Percentiles rank a stretch among this genome's conserved stretches.
Evolutionary conservation across 2,797 vertebrate genomes (phyloP).

Genomic region (Sciurus carolinensis): DNA sequence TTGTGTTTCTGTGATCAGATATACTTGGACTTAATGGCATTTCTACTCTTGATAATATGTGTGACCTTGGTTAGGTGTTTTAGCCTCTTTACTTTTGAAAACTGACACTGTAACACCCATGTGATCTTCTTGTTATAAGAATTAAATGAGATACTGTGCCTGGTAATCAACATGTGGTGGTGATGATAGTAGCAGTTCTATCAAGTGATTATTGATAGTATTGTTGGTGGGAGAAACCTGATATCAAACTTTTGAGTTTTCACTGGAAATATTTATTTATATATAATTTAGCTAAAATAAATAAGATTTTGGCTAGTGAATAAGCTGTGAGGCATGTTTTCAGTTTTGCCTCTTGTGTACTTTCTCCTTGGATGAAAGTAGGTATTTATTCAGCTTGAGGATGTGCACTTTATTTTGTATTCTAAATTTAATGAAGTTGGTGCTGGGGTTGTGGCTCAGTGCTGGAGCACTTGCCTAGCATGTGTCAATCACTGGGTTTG

Average conservation of each 20-base stretch:
- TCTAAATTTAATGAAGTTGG: background rate
- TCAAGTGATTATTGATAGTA: background rate
- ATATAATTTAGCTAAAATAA: slow-evolving; percentile 1
- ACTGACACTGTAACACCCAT: background rate
- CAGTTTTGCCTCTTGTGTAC: background rate
- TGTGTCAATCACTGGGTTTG: no score
- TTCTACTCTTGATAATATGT: background rate
- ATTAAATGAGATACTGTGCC: background rate
- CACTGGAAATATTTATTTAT: background rate
- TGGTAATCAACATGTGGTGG: background rate
- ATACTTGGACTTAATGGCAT: background rate
- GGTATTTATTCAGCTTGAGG: background rate
- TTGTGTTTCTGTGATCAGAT: background rate
- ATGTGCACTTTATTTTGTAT: background rate
- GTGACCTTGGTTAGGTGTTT: background rate
- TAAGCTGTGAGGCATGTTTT: background rate
- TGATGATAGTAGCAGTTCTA: background rate
- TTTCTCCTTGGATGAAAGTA: background rate
- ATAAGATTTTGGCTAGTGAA: background rate
- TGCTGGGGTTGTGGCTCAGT: no score
- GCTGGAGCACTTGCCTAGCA: no score
- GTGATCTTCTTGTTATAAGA: background rate
- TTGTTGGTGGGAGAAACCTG: background rate
- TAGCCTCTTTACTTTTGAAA: background rate
- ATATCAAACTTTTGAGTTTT: background rate